phyloP scores from a whole-genome alignment of 2,113 vertebrate genomes.

The Sinocyclocheilus anophthalmus region DNA sequence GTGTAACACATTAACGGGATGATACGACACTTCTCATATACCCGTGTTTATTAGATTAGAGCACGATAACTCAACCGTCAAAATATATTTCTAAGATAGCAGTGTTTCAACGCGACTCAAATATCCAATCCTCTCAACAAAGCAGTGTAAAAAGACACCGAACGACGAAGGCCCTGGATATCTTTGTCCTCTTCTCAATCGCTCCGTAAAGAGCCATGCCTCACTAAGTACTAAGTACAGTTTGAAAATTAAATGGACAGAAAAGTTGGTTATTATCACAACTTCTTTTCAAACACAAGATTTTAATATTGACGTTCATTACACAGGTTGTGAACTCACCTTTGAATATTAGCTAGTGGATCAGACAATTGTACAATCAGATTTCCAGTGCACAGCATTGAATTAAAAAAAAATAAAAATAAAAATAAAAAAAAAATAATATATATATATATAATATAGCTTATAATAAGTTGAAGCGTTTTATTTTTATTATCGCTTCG shows the following conservation, averaged over 20 bases:
- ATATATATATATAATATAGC: no score
- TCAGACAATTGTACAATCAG: neutral
- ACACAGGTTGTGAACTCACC: neutral
- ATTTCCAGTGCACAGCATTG: neutral
- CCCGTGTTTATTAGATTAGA: neutral
- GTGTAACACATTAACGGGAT: neutral
- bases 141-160: neutral
- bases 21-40: neutral
- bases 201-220: neutral
- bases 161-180: neutral
- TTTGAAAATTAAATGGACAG: neutral
- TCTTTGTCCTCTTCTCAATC: constrained; percentile 9
- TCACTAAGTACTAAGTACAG: neutral
- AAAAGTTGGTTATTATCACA: neutral
- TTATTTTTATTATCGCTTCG: no score
- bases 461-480: no score
- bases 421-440: no score
- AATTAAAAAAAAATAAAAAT: no score
- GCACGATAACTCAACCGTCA: neutral
- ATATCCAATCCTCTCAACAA: neutral
- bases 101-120: neutral
- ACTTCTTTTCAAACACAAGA: neutral
- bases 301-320: neutral
- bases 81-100: neutral
- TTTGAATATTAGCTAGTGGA: neutral